A percentile compares a stretch with the other conserved stretches of the same genome.
phyloP scores from a whole-genome alignment of 2,113 vertebrate species.

The Ramphastos sulfuratus region DNA sequence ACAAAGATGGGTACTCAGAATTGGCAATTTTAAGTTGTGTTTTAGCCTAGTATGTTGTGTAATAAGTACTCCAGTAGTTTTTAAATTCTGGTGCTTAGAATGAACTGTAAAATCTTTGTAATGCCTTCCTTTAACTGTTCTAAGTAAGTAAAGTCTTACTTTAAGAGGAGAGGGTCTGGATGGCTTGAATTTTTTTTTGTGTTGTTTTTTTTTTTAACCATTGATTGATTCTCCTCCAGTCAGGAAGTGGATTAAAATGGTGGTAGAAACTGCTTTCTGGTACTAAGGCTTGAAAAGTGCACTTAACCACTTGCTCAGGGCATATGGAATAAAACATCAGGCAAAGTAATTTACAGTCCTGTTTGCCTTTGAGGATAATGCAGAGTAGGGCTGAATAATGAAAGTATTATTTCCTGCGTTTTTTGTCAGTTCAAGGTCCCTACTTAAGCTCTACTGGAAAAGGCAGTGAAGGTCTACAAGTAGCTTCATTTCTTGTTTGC shows the following conservation, averaged over 20 bases:
- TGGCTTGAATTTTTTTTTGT: slow-evolving; percentile 11
- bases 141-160: neutral
- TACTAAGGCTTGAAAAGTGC: slow-evolving; percentile 66
- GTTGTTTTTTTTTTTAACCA: slow-evolving; percentile 31
- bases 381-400: slow-evolving; percentile 63
- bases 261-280: slow-evolving; percentile 45
- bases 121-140: slow-evolving; percentile 42
- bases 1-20: slow-evolving; percentile 12
- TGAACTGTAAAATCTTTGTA: slow-evolving; percentile 52
- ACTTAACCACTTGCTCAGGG: slow-evolving; percentile 71
- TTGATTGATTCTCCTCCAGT: slow-evolving; percentile 12
- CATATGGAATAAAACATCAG: slow-evolving; percentile 67
- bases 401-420: slow-evolving; percentile 61
- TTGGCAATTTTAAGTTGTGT: neutral
- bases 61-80: slow-evolving; percentile 2
- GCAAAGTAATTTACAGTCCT: slow-evolving; percentile 62
- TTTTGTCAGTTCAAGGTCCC: slow-evolving; percentile 57
- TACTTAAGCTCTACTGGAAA: slow-evolving; percentile 52
- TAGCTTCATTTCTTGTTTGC: slow-evolving; percentile 24
- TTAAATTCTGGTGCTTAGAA: slow-evolving; percentile 43
- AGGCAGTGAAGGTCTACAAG: slow-evolving; percentile 31
- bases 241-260: slow-evolving; percentile 71
- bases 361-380: slow-evolving; percentile 70
- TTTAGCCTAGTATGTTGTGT: neutral
- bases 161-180: neutral